A percentile compares a stretch with the other conserved stretches of the same genome.
Conservation (phyloP, 2,888 invertebrate genomes). For the Clitarchus hookeri region DNA sequence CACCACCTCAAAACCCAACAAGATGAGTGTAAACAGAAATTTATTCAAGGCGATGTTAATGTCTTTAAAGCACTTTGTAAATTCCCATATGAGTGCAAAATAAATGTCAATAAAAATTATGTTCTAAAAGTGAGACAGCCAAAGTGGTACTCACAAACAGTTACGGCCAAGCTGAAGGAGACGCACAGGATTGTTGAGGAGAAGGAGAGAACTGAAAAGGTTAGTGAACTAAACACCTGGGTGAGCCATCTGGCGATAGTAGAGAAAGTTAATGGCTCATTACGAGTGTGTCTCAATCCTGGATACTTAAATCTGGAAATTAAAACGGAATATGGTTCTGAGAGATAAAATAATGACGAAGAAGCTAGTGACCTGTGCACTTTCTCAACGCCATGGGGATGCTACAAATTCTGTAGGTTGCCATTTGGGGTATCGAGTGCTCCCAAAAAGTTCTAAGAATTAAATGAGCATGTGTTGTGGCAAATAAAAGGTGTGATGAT, state of each 20-base stretch:
- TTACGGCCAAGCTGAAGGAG: neutral
- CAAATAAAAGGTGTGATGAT: neutral
- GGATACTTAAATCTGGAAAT: constrained; percentile 44
- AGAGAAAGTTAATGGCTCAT: constrained; percentile 45
- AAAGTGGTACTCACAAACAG: neutral
- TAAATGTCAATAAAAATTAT: neutral
- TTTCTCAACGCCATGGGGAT: neutral
- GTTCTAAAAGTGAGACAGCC: neutral
- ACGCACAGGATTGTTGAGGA: neutral
- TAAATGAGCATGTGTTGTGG: neutral
- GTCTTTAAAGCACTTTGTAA: neutral
- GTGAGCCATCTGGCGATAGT: constrained; percentile 45
- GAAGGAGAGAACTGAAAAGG: neutral
- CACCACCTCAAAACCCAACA: too few species aligned
- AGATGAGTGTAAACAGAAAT: neutral
- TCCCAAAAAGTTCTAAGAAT: neutral
- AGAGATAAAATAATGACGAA: neutral
- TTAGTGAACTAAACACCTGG: constrained; percentile 38
- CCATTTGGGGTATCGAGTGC: neutral
- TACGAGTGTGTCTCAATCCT: constrained; percentile 48
- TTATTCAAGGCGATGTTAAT: neutral
- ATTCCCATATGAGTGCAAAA: neutral
- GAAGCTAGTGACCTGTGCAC: neutral
- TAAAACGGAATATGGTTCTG: constrained; percentile 38
- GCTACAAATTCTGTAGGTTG: neutral